Conservation (phyloP, 2,888 invertebrate species). For the Cybosia mesomella region DNA sequence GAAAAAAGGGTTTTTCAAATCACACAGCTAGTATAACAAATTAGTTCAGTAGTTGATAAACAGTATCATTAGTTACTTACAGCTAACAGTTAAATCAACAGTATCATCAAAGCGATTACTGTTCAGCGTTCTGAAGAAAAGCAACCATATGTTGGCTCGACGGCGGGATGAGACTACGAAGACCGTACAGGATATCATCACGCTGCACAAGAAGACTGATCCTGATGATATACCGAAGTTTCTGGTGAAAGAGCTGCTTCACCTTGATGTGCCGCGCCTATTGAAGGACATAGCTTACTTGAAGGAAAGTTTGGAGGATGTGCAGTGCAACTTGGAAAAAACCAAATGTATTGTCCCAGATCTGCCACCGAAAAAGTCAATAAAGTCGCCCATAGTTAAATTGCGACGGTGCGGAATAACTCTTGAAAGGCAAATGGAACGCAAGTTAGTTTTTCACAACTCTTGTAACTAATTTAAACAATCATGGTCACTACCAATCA, state of each 20-base stretch:
- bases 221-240: neutral
- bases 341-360: neutral
- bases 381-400: no score
- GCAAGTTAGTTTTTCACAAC: neutral
- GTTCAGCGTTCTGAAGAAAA: neutral
- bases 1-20: no score
- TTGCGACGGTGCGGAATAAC: no score
- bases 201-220: neutral
- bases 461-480: neutral
- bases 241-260: neutral
- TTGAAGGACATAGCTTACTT: neutral
- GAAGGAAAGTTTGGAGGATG: neutral
- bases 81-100: no score
- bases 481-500: no score
- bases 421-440: neutral
- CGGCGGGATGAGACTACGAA: neutral
- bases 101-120: neutral
- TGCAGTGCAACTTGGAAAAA: neutral
- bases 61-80: no score
- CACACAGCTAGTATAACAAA: no score
- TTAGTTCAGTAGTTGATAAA: no score
- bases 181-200: neutral
- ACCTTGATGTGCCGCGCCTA: neutral
- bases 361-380: neutral
- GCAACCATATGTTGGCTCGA: neutral